Conservation (phyloP, 2,113 vertebrate genomes). For the Pelodiscus sinensis region DNA sequence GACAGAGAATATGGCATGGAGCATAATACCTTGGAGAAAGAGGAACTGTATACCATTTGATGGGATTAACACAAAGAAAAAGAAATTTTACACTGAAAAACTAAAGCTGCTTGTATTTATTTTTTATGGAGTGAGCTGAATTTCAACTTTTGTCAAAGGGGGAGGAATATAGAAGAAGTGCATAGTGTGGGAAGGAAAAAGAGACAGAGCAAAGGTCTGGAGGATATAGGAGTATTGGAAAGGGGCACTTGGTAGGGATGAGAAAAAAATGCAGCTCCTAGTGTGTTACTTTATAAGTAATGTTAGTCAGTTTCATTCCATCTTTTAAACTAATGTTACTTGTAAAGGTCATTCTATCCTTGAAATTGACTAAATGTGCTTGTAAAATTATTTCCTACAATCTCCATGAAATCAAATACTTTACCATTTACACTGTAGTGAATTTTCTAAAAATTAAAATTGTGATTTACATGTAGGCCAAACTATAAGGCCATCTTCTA, state of each 20-base stretch:
- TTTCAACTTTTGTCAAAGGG: neutral
- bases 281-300: neutral
- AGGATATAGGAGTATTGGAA: neutral
- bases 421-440: neutral
- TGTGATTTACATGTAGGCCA: neutral
- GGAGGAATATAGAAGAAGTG: neutral
- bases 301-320: neutral
- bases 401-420: neutral
- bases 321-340: neutral
- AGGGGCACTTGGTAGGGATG: neutral
- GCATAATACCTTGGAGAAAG: neutral
- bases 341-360: neutral
- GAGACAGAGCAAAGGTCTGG: neutral
- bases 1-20: neutral
- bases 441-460: neutral
- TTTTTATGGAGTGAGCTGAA: neutral
- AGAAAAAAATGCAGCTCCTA: neutral
- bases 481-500: neutral
- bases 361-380: neutral
- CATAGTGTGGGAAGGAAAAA: neutral
- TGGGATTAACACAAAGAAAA: neutral
- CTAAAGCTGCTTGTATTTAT: neutral
- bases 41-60: neutral
- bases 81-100: too few species aligned
- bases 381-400: neutral